Evolutionary conservation across 2,797 vertebrate species (phyloP).

Genomic region (Sebastes variabilis): DNA sequence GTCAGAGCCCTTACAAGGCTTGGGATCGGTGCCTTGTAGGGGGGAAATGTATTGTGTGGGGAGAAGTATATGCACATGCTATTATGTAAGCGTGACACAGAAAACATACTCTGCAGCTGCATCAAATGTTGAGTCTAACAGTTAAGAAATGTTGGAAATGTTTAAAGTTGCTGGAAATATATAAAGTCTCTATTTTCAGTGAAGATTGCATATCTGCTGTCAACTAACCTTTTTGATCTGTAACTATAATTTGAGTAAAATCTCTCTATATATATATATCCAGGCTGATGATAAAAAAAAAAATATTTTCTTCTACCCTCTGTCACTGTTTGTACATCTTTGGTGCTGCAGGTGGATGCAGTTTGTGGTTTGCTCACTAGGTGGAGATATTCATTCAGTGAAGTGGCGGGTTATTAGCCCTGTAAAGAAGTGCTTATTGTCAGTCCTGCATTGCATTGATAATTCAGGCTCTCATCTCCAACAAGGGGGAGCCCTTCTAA

Average conservation of each 20-base stretch:
- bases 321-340: background rate
- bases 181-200: background rate
- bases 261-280: background rate
- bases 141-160: background rate
- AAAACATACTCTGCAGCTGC: slow-evolving; percentile 1
- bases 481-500: background rate
- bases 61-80: background rate
- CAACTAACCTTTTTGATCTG: background rate
- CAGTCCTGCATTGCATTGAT: background rate
- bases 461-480: slow-evolving; percentile 4
- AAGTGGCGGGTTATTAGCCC: slow-evolving; percentile 8
- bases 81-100: slow-evolving; percentile 13
- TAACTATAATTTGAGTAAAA: background rate
- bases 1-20: background rate
- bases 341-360: slow-evolving; percentile 47
- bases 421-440: background rate
- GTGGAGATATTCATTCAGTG: slow-evolving; percentile 78
- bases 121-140: background rate
- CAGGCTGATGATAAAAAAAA: background rate
- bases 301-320: background rate
- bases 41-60: slow-evolving; percentile 1
- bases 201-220: background rate
- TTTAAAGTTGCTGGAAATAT: background rate
- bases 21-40: background rate
- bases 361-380: slow-evolving; percentile 73